Evolutionary conservation across 2,113 vertebrate species (phyloP).

Genomic region (Columbina picui): DNA sequence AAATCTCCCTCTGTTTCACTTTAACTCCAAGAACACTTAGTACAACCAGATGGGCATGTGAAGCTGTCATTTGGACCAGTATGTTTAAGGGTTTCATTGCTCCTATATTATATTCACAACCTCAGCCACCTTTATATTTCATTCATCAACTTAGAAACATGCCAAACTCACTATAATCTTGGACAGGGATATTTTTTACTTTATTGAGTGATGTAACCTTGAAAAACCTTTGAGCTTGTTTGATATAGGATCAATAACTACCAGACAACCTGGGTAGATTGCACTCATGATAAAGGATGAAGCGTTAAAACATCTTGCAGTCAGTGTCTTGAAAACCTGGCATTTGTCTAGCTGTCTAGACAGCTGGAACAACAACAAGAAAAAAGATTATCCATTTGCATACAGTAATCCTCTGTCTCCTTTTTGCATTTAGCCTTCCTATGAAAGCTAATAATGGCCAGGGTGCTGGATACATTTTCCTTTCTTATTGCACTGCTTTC

Average conservation of each 20-base stretch:
- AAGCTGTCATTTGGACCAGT: background rate
- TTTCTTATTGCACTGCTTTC: background rate
- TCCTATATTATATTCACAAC: background rate
- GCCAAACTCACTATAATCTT: background rate
- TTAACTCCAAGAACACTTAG: background rate
- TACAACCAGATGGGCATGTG: background rate
- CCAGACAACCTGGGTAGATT: background rate
- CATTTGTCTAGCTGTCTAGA: slow-evolving; percentile 32
- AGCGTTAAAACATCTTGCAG: background rate
- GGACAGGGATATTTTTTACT: background rate
- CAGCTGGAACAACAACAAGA: background rate
- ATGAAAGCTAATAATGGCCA: background rate
- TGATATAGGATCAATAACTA: background rate
- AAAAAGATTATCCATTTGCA: background rate
- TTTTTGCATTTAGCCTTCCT: background rate
- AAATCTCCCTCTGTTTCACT: background rate
- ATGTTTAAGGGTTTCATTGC: background rate
- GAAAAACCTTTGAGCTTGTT: background rate
- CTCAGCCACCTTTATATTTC: background rate
- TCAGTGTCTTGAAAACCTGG: slow-evolving; percentile 2
- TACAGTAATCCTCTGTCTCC: background rate
- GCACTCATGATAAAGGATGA: background rate
- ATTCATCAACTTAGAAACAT: background rate
- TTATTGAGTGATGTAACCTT: background rate
- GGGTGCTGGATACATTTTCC: background rate